A percentile compares a stretch with the other conserved stretches of the same genome.
These are phyloP conservation scores for Lissonota sp. DNA, from an alignment of 2,888 invertebrate genomes.

Conservation along the genomic window DNA sequence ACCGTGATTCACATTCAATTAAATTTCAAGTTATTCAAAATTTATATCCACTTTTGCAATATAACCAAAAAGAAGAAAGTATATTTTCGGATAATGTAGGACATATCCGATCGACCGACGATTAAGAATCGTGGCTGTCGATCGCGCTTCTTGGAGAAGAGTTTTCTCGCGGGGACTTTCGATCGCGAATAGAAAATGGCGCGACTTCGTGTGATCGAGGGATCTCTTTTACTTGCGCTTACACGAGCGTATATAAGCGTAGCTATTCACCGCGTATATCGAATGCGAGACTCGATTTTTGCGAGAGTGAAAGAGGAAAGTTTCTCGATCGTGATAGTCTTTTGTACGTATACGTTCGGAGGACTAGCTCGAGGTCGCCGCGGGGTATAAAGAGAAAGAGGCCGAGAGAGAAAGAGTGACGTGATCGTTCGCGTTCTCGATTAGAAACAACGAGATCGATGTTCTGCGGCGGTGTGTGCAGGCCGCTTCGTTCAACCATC, in stretches of 20 bases:
- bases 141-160: not conserved
- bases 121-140: not conserved
- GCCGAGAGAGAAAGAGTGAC: slow-evolving; percentile 30
- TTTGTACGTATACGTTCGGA: slow-evolving; percentile 14
- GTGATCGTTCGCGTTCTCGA: slow-evolving; percentile 53
- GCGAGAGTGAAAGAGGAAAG: slow-evolving; percentile 74
- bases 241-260: not conserved
- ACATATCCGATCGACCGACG: not conserved
- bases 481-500: slow-evolving; percentile 42
- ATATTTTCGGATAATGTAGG: not conserved
- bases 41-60: too few species aligned
- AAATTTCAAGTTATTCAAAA: too few species aligned
- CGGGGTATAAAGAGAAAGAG: slow-evolving; percentile 19
- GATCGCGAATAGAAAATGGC: slow-evolving; percentile 31
- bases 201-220: not conserved
- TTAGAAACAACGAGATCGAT: slow-evolving; percentile 53
- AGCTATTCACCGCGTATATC: slow-evolving; percentile 7
- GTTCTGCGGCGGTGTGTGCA: slow-evolving; percentile 22
- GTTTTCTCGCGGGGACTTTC: slow-evolving; percentile 28
- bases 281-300: slow-evolving; percentile 59
- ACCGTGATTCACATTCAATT: too few species aligned
- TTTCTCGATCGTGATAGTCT: slow-evolving; percentile 55
- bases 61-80: not conserved
- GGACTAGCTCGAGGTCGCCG: slow-evolving; percentile 1
- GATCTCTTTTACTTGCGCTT: slow-evolving; percentile 9